phyloP scores from a whole-genome alignment of 2,888 invertebrate genomes.

The Daptonema setosum region DNA sequence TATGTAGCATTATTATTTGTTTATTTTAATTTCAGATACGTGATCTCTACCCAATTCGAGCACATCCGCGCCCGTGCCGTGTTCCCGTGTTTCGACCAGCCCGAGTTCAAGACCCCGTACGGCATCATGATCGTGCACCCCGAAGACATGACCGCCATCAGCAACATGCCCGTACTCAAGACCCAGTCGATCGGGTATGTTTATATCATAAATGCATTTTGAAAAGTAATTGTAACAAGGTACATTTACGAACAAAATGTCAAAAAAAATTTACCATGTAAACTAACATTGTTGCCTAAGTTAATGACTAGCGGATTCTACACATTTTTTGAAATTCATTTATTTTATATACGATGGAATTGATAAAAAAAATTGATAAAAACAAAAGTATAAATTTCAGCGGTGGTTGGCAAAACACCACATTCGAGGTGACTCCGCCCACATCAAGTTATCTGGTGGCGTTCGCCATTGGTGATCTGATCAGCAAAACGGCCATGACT shows the following conservation, averaged over 20 bases:
- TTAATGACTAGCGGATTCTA: no score
- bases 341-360: no score
- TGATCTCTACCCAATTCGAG: background rate
- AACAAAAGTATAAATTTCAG: background rate
- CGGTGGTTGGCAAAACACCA: slow-evolving; percentile 36
- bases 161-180: slow-evolving; percentile 1
- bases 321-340: no score
- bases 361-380: no score
- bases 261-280: no score
- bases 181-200: no score
- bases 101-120: background rate
- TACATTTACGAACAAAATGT: no score
- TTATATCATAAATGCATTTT: no score
- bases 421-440: slow-evolving; percentile 58
- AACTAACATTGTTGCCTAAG: no score
- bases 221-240: no score
- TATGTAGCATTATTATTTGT: no score
- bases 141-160: background rate
- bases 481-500: no score
- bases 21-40: background rate
- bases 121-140: background rate
- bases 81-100: background rate
- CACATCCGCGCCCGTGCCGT: background rate
- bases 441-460: slow-evolving; percentile 87
- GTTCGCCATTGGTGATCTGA: slow-evolving; percentile 69